Evolutionary conservation across 2,113 vertebrate species (phyloP).

Genomic region (Paralichthys olivaceus): DNA sequence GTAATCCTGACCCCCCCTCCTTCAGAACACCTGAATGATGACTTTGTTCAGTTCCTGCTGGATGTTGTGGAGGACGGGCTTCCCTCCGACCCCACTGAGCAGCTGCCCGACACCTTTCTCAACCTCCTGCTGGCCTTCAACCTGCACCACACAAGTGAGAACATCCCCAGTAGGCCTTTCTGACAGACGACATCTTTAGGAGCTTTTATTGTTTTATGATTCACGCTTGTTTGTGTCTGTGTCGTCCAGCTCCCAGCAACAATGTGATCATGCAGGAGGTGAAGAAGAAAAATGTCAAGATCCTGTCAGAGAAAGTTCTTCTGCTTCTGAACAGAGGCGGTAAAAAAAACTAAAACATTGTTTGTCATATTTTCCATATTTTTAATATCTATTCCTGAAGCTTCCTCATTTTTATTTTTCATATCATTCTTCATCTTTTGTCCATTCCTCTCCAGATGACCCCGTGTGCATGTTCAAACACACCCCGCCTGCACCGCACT

Average conservation of each 20-base stretch:
- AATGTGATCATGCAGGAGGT: conserved; percentile 94
- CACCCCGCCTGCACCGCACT: conserved; percentile 90
- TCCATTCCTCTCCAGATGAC: conserved; percentile 84
- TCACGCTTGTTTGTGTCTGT: neutral
- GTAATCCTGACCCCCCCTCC: conserved; percentile 23
- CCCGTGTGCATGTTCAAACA: conserved; percentile 96
- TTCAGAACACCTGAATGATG: conserved; percentile 93
- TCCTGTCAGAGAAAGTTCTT: conserved; percentile 93
- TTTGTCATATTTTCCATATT: neutral
- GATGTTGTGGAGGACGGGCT: conserved; percentile 94
- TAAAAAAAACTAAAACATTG: conserved; percentile 64
- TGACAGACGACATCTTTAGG: neutral
- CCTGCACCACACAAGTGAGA: conserved; percentile 91
- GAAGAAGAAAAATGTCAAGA: conserved; percentile 92
- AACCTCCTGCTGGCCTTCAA: conserved; percentile 96
- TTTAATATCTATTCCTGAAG: neutral
- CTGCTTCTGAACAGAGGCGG: conserved; percentile 95
- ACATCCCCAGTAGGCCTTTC: neutral
- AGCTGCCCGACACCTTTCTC: conserved; percentile 93
- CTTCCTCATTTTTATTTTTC: neutral
- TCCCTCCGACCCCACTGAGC: conserved; percentile 91
- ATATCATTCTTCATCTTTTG: neutral
- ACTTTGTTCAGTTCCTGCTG: conserved; percentile 92
- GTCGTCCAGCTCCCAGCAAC: conserved; percentile 86
- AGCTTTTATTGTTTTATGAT: neutral